Base-by-base conservation (phyloP, 1,140 invertebrate species). In the Temnothorax curvispinosus region DNA sequence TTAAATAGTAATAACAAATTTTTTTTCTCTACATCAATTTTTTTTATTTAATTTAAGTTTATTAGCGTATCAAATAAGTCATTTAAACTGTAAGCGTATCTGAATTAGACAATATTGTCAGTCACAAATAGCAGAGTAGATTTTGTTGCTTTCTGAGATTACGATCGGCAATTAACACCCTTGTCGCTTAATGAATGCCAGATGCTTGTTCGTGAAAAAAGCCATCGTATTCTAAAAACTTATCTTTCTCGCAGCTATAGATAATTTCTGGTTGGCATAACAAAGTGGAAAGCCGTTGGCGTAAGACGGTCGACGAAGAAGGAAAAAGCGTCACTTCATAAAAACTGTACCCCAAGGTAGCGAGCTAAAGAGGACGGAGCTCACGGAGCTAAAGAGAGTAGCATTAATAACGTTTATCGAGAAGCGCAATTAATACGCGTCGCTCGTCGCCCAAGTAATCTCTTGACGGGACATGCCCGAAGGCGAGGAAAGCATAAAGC, bases 231-330 rank as follows among this genome's bases (percentile, higher is more conserved):
- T 27, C 32, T 67, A 77, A 85, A 77, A 85, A 47, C 47, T 85
- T 77, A 77, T 56, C 76, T 71, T 52, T 76, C 64, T 77, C 21
- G n/a, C 75, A 54, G 67, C 75, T 50, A 62, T 86, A 27, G 65
- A 67, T 52, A 86, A 80, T 80, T 69, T 86, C 64, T 58, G 44
- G 54, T 15, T 35, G 41, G 13, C 11, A 86, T 92, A 93, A 91
- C 92, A 94, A 92, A 92, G 93, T 92, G 92, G 11, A 74, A 41
- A 50, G 13, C 58, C 15, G 21, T 65, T 21, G 41, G 27, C n/a
- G 21, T 35, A 44, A 32, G 56, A 77, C 11, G 41, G 38, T 77
- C 38, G 21, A 32, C 18, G 9, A 27, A 38, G 41, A 65, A 35
- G 32, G 6, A 56, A 75, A 54, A 56, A 56, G 32, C 32, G 32